Percentiles rank a stretch among this genome's conserved stretches.
These are phyloP conservation scores for Diacarnus erythraeanus DNA, from an alignment of 37 sponge, comb jelly and placozoan species.

Conservation along the genomic window DNA sequence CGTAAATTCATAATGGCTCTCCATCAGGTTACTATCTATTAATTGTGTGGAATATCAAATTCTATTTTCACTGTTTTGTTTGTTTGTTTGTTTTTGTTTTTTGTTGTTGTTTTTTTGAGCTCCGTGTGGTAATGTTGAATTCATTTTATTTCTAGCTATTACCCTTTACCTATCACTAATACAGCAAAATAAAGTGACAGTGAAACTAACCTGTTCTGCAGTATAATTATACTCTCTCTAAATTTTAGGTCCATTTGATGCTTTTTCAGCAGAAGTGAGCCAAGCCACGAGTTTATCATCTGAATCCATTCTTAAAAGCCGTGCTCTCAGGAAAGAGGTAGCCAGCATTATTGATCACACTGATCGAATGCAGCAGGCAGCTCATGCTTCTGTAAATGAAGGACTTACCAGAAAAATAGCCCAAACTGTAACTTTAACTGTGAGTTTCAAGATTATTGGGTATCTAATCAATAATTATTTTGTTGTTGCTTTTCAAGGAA, in stretches of 20 bases:
- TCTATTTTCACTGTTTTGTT: too few species aligned
- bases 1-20: too few species aligned
- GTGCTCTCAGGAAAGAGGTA: constrained; percentile 36
- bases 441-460: neutral
- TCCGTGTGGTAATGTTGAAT: too few species aligned
- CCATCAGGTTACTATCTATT: too few species aligned
- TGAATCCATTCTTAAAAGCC: constrained; percentile 22
- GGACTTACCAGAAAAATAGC: constrained; percentile 73
- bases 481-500: constrained; percentile 45
- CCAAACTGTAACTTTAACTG: constrained; percentile 72
- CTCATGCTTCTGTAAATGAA: constrained; percentile 66
- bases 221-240: neutral
- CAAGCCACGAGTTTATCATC: constrained; percentile 22
- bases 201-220: neutral
- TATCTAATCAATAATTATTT: neutral
- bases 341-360: constrained; percentile 32
- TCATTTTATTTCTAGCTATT: too few species aligned
- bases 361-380: constrained; percentile 26
- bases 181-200: too few species aligned
- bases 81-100: too few species aligned
- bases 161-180: too few species aligned
- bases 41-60: too few species aligned
- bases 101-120: too few species aligned
- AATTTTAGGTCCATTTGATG: constrained; percentile 25
- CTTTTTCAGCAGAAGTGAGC: constrained; percentile 45